Evolutionary conservation across 2,113 vertebrate species (phyloP), one percentile per base, ranked within the genome.

Genomic region (Platichthys flesus): DNA sequence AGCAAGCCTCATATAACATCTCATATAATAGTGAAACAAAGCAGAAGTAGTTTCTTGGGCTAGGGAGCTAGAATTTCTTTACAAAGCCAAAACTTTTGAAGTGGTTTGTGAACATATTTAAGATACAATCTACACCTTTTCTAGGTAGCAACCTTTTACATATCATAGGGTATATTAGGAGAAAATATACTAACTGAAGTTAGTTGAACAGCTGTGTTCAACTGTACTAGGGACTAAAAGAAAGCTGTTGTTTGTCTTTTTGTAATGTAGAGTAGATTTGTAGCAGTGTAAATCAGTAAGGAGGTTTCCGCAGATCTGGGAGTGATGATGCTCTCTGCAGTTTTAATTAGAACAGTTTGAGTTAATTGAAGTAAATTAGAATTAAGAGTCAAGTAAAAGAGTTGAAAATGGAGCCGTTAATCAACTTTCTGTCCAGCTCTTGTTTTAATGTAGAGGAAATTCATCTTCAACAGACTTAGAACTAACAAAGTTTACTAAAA

Each of bases 401-500:
- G n/a, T 49, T 9, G 9, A 18, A 16, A 31, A 28, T 40, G 10
- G 8, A 66, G 62, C 42, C n/a, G 42, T 52, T 51, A 5, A 67
- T 52, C 2, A 1, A 9, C 1, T 2, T 37, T n/a, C 9, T 54
- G 56, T 42, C 15, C 64, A 28, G 28, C 28, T 52, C 18, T 69
- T 64, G 23, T 64, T 45, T 59, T 24, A 42, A 16, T 18, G 24
- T 57, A 16, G 5, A 57, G 52, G n/a, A 10, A 20, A 61, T 60
- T 45, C 28, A 2, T 65, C 79, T 56, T 67, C 40, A 55, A 58
- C 71, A 13, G 24, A 73, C 60, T 70, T 21, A 24, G 66, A 68
- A 64, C 42, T 76, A 59, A 37, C 68, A 13, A 74, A 70, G 62
- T 78, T 54, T 76, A 55, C 42, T 72, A 77, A 77, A 31, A 82